These are phyloP conservation scores for Periophthalmodon schlosseri DNA, from an alignment of 2,113 vertebrate genomes.

Conservation along the genomic window DNA sequence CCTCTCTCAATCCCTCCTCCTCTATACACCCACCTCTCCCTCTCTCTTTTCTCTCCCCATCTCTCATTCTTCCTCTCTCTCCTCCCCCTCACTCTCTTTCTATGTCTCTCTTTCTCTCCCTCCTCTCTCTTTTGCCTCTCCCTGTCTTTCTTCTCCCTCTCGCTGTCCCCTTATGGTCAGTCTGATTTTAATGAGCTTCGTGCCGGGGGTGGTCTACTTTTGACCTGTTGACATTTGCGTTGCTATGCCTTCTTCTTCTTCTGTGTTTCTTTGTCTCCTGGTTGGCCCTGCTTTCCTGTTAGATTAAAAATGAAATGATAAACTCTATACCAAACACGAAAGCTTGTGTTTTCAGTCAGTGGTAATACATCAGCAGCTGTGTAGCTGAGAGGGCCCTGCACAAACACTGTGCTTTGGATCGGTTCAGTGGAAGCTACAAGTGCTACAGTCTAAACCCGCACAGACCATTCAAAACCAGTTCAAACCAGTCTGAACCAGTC, in stretches of 20 bases:
- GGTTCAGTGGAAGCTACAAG: not conserved
- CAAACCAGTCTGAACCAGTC: no score
- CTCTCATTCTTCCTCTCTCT: conserved; percentile 36
- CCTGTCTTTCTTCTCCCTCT: conserved; percentile 27
- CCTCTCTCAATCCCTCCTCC: conserved; percentile 18
- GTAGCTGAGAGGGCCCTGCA: not conserved
- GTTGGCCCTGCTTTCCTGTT: conserved; percentile 25
- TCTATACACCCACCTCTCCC: no score
- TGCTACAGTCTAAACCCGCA: not conserved
- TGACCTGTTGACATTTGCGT: conserved; percentile 74
- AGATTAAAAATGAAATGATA: conserved; percentile 56
- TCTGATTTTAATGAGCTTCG: conserved; percentile 74
- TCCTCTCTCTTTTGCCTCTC: conserved; percentile 27
- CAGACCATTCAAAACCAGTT: no score
- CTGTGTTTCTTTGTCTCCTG: conserved; percentile 12
- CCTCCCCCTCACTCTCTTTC: no score
- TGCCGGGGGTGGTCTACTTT: conserved; percentile 61
- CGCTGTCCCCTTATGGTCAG: conserved; percentile 32
- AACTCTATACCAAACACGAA: not conserved
- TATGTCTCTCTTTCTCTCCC: no score
- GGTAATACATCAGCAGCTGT: not conserved
- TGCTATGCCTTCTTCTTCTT: conserved; percentile 37
- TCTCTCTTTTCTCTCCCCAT: no score
- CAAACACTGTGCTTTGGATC: not conserved
- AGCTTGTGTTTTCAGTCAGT: conserved; percentile 14